Evolutionary conservation across 1,140 invertebrate genomes (phyloP).

Genomic region (Subanguina moxae): DNA sequence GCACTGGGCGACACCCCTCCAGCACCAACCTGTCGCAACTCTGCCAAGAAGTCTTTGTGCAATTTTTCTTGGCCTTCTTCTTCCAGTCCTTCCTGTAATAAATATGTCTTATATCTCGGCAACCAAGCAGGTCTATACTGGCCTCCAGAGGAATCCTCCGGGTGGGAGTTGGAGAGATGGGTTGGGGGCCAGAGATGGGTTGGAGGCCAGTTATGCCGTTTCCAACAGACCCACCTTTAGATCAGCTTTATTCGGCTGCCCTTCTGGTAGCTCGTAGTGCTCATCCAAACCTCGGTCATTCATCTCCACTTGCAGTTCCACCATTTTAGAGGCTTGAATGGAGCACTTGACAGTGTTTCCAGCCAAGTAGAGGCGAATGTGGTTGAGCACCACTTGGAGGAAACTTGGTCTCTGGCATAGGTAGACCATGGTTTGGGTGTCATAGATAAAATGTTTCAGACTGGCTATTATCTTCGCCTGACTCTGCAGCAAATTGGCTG

Average conservation of each 20-base stretch:
- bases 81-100: no score
- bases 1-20: neutral
- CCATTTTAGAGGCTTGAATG: neutral
- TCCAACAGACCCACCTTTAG: no score
- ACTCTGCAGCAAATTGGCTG: neutral
- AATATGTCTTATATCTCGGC: no score
- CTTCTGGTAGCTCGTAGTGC: neutral
- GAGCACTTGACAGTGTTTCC: constrained; percentile 9
- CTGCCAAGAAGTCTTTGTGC: neutral
- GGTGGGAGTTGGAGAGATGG: no score
- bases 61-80: neutral
- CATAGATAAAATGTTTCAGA: constrained; percentile 26
- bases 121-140: no score
- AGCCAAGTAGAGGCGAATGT: constrained; percentile 20
- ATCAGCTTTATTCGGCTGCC: no score
- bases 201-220: no score
- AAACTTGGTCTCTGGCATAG: constrained; percentile 22
- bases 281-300: neutral
- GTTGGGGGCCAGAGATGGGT: no score
- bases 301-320: neutral
- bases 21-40: neutral
- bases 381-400: constrained; percentile 15
- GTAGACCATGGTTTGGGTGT: constrained; percentile 2
- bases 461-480: constrained; percentile 24
- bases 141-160: no score